A percentile compares a stretch with the other conserved stretches of the same genome.
Conservation (phyloP, 2,797 vertebrate genomes). For the Poecilia picta region DNA sequence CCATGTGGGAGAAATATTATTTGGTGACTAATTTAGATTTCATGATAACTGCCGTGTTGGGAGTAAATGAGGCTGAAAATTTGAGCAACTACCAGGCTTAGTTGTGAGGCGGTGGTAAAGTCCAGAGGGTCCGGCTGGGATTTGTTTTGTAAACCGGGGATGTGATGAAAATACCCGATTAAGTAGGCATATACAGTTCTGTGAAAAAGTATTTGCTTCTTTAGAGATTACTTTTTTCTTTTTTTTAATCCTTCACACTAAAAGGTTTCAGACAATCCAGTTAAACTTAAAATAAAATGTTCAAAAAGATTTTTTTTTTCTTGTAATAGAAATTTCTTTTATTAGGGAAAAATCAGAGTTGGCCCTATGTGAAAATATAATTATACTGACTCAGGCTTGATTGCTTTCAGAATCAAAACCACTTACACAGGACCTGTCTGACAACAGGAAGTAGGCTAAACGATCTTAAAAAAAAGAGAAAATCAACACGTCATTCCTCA, state of each 20-base stretch:
- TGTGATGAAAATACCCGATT: background rate
- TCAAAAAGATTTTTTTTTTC: background rate
- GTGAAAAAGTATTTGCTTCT: background rate
- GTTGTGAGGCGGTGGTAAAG: constrained; percentile 4
- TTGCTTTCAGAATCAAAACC: background rate
- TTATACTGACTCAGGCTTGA: background rate
- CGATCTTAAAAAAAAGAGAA: background rate
- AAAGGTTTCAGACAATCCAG: background rate
- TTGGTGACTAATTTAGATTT: constrained; percentile 52
- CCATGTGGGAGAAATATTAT: constrained; percentile 37
- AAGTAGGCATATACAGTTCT: background rate
- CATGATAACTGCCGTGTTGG: constrained; percentile 52
- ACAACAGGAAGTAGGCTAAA: background rate
- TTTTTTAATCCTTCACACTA: background rate
- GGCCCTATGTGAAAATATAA: background rate
- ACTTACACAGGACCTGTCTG: background rate
- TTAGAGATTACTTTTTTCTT: background rate
- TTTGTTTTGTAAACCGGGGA: background rate
- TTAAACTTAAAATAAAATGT: background rate
- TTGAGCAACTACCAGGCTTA: constrained; percentile 7
- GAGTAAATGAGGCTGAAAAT: constrained; percentile 37
- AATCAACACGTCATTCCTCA: background rate
- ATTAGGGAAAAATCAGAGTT: background rate
- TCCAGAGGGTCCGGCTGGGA: background rate
- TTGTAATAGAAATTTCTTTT: background rate